These are phyloP conservation scores for Dysmachus trigonus DNA, from an alignment of 2,888 invertebrate species.

Conservation along the genomic window DNA sequence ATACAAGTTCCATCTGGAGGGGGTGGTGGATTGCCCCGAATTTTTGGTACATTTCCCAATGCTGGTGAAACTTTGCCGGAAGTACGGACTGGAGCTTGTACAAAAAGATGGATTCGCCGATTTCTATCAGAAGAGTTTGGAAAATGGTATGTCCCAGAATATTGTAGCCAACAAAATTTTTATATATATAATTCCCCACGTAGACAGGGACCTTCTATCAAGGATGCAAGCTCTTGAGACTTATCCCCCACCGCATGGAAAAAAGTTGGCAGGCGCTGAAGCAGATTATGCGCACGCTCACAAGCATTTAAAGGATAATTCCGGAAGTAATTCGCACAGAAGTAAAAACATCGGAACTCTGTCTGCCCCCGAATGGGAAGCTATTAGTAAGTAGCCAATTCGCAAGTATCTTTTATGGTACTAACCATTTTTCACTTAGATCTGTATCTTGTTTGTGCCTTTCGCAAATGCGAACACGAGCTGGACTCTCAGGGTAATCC, in stretches of 20 bases:
- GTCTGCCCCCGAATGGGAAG: constrained; percentile 92
- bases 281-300: constrained; percentile 80
- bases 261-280: constrained; percentile 69
- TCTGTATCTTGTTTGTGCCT: constrained; percentile 83
- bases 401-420: constrained; percentile 29
- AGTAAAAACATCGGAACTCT: constrained; percentile 78
- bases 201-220: constrained; percentile 68
- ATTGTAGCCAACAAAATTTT: not conserved
- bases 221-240: constrained; percentile 85
- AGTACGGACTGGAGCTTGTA: constrained; percentile 76
- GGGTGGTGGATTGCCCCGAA: constrained; percentile 98
- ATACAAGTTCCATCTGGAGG: constrained; percentile 95
- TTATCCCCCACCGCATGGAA: constrained; percentile 70
- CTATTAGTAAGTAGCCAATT: constrained; percentile 72
- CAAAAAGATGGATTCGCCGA: constrained; percentile 79
- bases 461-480: constrained; percentile 77
- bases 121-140: constrained; percentile 69
- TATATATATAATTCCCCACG: not conserved
- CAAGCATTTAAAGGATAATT: constrained; percentile 65
- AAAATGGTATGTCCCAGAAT: constrained; percentile 52
- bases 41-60: constrained; percentile 95
- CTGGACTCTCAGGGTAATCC: constrained; percentile 74
- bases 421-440: constrained; percentile 64
- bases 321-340: constrained; percentile 52
- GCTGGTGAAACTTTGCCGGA: constrained; percentile 76